Base-by-base conservation (phyloP, 2,888 invertebrate species). In the Himalopsyche japonica region DNA sequence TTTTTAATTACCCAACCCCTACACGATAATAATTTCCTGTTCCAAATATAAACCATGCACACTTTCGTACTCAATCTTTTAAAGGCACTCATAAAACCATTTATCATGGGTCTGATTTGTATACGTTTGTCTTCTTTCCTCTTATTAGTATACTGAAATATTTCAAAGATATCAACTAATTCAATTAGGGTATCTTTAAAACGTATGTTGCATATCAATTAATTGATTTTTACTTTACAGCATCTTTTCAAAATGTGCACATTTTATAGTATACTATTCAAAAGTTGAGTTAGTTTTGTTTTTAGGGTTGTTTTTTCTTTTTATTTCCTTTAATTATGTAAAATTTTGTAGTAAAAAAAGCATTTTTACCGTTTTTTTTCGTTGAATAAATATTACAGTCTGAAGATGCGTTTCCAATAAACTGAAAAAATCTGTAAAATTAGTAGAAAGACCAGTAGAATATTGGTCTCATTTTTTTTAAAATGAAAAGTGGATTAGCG, bases 11-110 rank as follows among this genome's bases (percentile, higher is more conserved):
- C 18, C 43, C 43, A 18, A 34, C 37, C 79, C 20, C 34, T 43
- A 34, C 34, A 24, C 43, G 91, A 92, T 92, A 92, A 92, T 92
- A 92, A 92, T 92, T 91, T 92, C 92, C 92, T 92, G 92, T 92
- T 90, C 91, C 90, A 90, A 91, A 91, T 92, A 91, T 90, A 91
- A 91, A 91, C 85, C 34, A 78, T 77, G 76, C 85, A 83, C 83
- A 76, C 81, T 48, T 83, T 79, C n/a, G 57, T 24, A 24, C 24
- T 20, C 57, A 10, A 57, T 57, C 57, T 20, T 8, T 24, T 1
- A 20, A 57, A 3, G 24, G 24, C 57, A 57, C 7, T 57, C 24
- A 57, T 57, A 20, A 57, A 8, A 57, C 57, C 57, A 57, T 24
- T 57, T 57, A 57, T 57, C 4, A 10, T 8, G 24, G 20, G 20